Base-by-base conservation (phyloP, 2,113 vertebrate species). In the Trematomus loennbergii region DNA sequence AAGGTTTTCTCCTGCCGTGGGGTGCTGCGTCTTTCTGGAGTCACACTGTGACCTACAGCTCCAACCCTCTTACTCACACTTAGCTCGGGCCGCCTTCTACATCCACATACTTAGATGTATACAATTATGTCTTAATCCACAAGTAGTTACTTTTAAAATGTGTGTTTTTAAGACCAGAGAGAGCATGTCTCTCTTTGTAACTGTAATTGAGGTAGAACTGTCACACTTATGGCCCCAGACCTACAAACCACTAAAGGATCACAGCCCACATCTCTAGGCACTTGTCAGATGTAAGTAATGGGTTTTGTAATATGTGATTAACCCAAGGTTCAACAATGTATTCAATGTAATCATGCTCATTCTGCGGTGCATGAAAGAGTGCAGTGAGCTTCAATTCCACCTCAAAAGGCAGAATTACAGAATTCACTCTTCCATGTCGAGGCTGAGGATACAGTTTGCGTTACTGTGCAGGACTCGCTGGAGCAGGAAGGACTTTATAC, bases 231-330 rank as follows among this genome's bases (percentile, higher is more conserved):
- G 49, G 69, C 61, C 87, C 53, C 12, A 54, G 40, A 87, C 75
- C 70, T 68, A 71, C 83, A 90, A 84, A 58, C 63, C 66, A 80
- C 25, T 45, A 25, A 71, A 76, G 61, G 84, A 88, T 87, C 86
- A 67, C 63, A 78, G 80, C 82, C 61, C 79, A 75, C 82, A 86
- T 90, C 80, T 82, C 77, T 33, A 63, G 81, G 77, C 87, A 86
- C 90, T 91, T 93, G 88, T 92, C 89, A 89, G 84, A 82, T 88
- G 82, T 72, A 95, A 95, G 88, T 92, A 93, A 94, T 94, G 91
- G 75, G 67, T 90, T 93, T 92, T 88, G 72, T 90, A 94, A 93
- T 93, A 79, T 85, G 87, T 92, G 90, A 92, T 94, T 93, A 93
- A 94, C 90, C 91, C 72, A 54, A 76, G 87, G 89, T 91, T 93